A percentile compares a stretch with the other conserved stretches of the same genome.
Evolutionary conservation across 2,113 vertebrate genomes (phyloP).

Genomic region (Cynoglossus semilaevis): DNA sequence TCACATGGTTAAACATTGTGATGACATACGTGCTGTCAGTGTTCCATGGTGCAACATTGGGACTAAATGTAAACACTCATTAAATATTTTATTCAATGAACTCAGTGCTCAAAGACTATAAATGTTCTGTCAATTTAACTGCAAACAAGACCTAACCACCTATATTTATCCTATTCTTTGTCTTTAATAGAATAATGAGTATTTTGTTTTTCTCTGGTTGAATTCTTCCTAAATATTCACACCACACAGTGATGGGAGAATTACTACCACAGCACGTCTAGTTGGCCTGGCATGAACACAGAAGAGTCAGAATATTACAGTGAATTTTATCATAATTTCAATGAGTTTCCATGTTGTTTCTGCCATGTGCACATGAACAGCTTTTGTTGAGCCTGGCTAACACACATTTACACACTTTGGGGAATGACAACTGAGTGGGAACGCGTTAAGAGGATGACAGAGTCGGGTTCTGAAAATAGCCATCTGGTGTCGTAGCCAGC

Average conservation of each 20-base stretch:
- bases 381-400: constrained; percentile 39
- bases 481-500: constrained; percentile 23
- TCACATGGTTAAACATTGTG: constrained; percentile 11
- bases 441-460: constrained; percentile 46
- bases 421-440: constrained; percentile 67
- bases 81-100: constrained; percentile 38
- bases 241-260: too few species aligned
- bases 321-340: background rate
- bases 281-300: too few species aligned
- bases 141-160: too few species aligned
- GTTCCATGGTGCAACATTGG: constrained; percentile 20
- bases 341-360: constrained; percentile 2
- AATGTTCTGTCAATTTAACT: constrained; percentile 1
- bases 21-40: background rate
- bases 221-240: too few species aligned
- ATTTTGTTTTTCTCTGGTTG: too few species aligned
- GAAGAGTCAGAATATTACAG: too few species aligned
- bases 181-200: too few species aligned
- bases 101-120: background rate
- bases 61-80: constrained; percentile 40
- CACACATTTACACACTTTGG: constrained; percentile 54
- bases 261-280: too few species aligned
- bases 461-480: constrained; percentile 65
- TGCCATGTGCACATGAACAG: constrained; percentile 9
- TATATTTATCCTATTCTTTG: too few species aligned